Evolutionary conservation across 2,797 vertebrate genomes (phyloP), one percentile per base, ranked within the genome.

Genomic region (Lithobates sylvaticus): DNA sequence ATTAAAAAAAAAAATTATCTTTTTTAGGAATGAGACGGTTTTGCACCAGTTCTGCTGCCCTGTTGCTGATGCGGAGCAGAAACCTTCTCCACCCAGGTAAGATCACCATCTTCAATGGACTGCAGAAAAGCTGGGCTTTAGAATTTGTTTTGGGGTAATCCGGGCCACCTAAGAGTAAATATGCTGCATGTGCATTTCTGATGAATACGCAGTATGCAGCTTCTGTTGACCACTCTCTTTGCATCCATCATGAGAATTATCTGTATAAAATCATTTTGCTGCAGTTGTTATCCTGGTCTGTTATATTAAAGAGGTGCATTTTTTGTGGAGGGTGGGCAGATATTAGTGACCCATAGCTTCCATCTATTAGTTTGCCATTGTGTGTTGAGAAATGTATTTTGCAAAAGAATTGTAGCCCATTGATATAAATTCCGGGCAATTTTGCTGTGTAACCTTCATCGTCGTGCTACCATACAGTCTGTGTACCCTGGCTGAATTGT

Each of bases 31-130:
- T 89, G 97, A 99, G 93, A 99, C 96, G 0, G 97, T 99, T 91
- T 95, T 99, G 91, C 98, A 99, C 92, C 98, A 99, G 92, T 99
- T 99, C 92, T 99, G 98, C 92, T 99, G 98, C 90, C 98, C 98
- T 2, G 98, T 97, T 23, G 97, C 97, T 1, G 98, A 99, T 10
- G 93, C 97, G 8, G 95, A 96, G 88, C 97, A 97, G 89, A 97
- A 98, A 88, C 92, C 94, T 1, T 94, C 97, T 83, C 92, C 93
- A 89, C 92, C 93, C 0, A 95, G 95, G 85, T 86, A 76, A 86
- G 80, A 73, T n/a, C 68, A 8, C 18, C 54, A 61, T 61, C 21
- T 61, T n/a, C 6, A 10, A 61, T 61, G 21, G 21, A 23, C 21
- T 61, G 21, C 21, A 9, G 18, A 23, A 61, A 12, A 18, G 5